Percentiles rank a stretch among this genome's conserved stretches.
Conservation (phyloP, 1,140 invertebrate species). For the Bombus waltoni region DNA sequence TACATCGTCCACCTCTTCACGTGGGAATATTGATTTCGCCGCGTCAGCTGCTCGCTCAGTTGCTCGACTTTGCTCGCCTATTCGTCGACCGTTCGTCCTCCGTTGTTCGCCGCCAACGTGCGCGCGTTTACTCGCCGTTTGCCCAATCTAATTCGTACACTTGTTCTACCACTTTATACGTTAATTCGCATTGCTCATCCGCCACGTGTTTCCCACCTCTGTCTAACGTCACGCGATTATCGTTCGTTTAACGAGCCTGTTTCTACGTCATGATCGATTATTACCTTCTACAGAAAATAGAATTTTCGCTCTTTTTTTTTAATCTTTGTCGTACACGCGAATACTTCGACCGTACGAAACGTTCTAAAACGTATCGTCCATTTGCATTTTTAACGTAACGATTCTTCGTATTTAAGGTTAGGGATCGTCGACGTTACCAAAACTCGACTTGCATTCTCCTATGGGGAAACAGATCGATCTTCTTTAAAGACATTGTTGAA, state of each 20-base stretch:
- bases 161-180: not conserved
- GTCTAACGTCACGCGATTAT: not conserved
- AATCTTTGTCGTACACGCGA: too few relatives aligned
- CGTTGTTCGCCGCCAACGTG: not conserved
- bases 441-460: not conserved
- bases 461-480: not conserved
- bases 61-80: conserved; percentile 17
- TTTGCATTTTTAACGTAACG: not conserved
- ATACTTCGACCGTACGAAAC: not conserved
- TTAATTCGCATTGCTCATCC: not conserved
- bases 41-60: conserved; percentile 73
- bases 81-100: conserved; percentile 5
- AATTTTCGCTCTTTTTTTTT: too few relatives aligned
- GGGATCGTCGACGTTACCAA: not conserved
- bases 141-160: not conserved
- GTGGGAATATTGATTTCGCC: conserved; percentile 77
- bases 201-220: not conserved
- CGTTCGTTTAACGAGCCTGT: not conserved
- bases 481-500: not conserved
- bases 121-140: not conserved
- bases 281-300: not conserved
- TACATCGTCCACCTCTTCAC: conserved; percentile 61
- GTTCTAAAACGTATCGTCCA: not conserved
- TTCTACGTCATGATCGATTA: not conserved
- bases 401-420: not conserved